phyloP scores from a whole-genome alignment of 2,113 vertebrate genomes.

The Paralichthys olivaceus region DNA sequence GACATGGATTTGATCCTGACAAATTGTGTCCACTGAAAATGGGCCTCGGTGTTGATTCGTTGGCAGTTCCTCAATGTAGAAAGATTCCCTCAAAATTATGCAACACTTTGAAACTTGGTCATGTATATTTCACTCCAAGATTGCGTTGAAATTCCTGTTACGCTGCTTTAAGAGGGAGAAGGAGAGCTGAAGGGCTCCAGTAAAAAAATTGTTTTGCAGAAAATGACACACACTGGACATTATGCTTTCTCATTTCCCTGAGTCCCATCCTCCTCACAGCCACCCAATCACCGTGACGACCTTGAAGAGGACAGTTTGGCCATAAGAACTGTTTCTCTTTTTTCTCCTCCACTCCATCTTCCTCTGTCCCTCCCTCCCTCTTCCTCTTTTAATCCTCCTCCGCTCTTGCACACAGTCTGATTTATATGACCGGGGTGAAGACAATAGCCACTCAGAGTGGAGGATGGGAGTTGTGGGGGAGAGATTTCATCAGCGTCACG shows the following conservation, averaged over 20 bases:
- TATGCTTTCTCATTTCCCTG: conserved; percentile 52
- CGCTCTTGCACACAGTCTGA: conserved; percentile 50
- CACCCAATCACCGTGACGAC: conserved; percentile 57
- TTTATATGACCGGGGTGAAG: conserved; percentile 73
- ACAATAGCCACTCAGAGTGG: conserved; percentile 64
- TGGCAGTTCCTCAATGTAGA: conserved; percentile 4
- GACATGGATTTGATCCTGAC: background rate
- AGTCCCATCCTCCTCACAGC: conserved; percentile 46
- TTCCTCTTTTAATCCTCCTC: conserved; percentile 53
- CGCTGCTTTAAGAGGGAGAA: conserved; percentile 11
- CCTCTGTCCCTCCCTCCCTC: conserved; percentile 35
- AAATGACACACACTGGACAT: conserved; percentile 32
- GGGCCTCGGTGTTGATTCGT: background rate
- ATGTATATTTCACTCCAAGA: too few species aligned
- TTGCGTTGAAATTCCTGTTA: background rate
- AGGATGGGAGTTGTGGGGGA: conserved; percentile 40
- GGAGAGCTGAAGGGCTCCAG: background rate
- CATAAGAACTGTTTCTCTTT: conserved; percentile 57
- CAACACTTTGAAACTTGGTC: conserved; percentile 9
- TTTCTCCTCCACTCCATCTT: conserved; percentile 47
- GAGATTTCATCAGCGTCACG: conserved; percentile 56
- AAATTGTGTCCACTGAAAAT: background rate
- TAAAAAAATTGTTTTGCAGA: conserved; percentile 28
- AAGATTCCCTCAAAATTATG: background rate
- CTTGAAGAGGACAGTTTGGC: conserved; percentile 72